Conservation (phyloP, 2,113 vertebrate genomes). For the Oreocharis arfaki region DNA sequence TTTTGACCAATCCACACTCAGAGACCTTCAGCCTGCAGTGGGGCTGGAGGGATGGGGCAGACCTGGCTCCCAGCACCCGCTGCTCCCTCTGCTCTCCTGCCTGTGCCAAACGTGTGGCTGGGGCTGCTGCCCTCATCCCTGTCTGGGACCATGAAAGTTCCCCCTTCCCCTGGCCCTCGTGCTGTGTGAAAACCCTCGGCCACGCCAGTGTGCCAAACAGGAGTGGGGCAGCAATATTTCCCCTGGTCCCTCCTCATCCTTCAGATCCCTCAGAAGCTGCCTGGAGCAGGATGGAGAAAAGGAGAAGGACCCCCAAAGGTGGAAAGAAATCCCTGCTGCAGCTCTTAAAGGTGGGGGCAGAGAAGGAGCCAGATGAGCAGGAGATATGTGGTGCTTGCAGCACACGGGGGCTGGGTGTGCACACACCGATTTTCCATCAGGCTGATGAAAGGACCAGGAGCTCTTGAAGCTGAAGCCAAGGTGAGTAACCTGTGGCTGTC, state of each 20-base stretch:
- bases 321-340: background rate
- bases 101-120: accelerated
- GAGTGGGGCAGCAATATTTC: background rate
- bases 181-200: background rate
- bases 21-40: background rate
- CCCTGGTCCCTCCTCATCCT: background rate
- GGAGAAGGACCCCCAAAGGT: background rate
- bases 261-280: background rate
- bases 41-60: background rate
- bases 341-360: background rate
- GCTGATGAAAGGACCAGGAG: background rate
- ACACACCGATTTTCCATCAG: background rate
- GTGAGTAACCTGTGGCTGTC: background rate
- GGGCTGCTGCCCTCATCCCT: background rate
- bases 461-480: background rate
- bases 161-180: background rate
- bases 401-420: accelerated
- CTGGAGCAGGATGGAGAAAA: background rate
- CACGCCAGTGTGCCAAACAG: accelerated
- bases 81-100: background rate
- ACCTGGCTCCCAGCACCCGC: background rate
- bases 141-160: accelerated
- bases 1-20: background rate
- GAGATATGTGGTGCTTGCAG: background rate
- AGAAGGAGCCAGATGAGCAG: background rate